Base-by-base conservation (phyloP, 2,113 vertebrate genomes). In the Onychostruthus taczanowskii region DNA sequence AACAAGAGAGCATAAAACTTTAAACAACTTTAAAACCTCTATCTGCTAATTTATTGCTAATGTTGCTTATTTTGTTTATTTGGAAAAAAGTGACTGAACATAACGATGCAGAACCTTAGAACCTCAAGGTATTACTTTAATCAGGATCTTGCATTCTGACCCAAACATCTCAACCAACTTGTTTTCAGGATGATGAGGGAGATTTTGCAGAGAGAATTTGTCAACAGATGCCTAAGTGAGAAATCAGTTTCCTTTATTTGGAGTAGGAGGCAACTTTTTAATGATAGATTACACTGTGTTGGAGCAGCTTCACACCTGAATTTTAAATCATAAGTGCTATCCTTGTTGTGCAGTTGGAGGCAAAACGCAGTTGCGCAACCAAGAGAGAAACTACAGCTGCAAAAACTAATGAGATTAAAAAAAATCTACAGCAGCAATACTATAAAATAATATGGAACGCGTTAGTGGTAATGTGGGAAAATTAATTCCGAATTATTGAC, bases 401-500 rank as follows among this genome's bases (percentile, higher is more conserved):
- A 86, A 85, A 77, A 83, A 27, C 28, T 28, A 63, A 77, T 62
- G n/a, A 59, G 17, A 69, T 67, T 12, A 6, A 7, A n/a, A 52
- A 53, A 39, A 53, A 23, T 13, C 11, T 47, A 23, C 3, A 5
- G 33, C 41, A 52, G 39, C 1, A 4, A 22, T 55, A 56, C 17
- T 33, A 18, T 35, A 87, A 91, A 91, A 79, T 80, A 68, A 58
- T 33, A 31, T 72, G 56, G 84, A 91, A 77, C 0, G 4, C 69
- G 62, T 93, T 90, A 85, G 66, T 62, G 37, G n/a, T 55, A 89
- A 84, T 28, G 13, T 76, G 55, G 64, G 61, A 85, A 84, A 92
- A 90, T 94, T 63, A 92, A 85, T 97, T 84, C 41, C 35, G 53
- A 79, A 53, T 91, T 96, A 90, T 63, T 67, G 61, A 59, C 75